Evolutionary conservation across 2,888 invertebrate genomes (phyloP), one percentile per base, ranked within the genome.

Genomic region (Rhynchonema sp.): DNA sequence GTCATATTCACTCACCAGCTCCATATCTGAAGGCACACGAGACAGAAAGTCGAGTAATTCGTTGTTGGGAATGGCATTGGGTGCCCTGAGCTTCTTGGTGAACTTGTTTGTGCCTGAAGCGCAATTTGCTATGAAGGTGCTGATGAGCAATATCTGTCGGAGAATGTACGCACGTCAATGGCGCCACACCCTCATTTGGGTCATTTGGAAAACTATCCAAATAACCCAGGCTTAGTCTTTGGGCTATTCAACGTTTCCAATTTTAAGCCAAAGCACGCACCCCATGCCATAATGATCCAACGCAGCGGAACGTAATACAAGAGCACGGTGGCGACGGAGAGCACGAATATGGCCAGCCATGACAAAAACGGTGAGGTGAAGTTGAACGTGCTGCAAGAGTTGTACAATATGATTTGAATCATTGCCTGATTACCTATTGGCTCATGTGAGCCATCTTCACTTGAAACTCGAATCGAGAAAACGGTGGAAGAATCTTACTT

Each of bases 361-460:
- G 92, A 91, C 66, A 98, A 78, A 79, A 91, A 94, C 63, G 94
- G 91, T 74, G 92, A 86, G 62, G 91, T 89, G 79, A 94, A 98
- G 76, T 92, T 91, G 78, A 90, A 88, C 62, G 90, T 83, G 77
- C 90, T 91, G 55, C 52, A 25, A 52, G 38, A 6, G 17, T 38
- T 38, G 6, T 38, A 13, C 17, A 38, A 38, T n/a, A n/a, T n/a
- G n/a, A n/a, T n/a, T n/a, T n/a, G n/a, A n/a, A n/a, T n/a, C n/a
- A n/a, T n/a, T n/a, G n/a, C n/a, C n/a, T n/a, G n/a, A n/a, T n/a
- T n/a, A n/a, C n/a, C n/a, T n/a, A n/a, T n/a, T n/a, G n/a, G n/a
- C n/a, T n/a, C n/a, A n/a, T n/a, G n/a, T n/a, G n/a, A n/a, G n/a
- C n/a, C n/a, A n/a, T n/a, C n/a, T n/a, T n/a, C n/a, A n/a, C n/a